Base-by-base conservation (phyloP, 2,113 vertebrate genomes). In the Nerophis lumbriciformis region DNA sequence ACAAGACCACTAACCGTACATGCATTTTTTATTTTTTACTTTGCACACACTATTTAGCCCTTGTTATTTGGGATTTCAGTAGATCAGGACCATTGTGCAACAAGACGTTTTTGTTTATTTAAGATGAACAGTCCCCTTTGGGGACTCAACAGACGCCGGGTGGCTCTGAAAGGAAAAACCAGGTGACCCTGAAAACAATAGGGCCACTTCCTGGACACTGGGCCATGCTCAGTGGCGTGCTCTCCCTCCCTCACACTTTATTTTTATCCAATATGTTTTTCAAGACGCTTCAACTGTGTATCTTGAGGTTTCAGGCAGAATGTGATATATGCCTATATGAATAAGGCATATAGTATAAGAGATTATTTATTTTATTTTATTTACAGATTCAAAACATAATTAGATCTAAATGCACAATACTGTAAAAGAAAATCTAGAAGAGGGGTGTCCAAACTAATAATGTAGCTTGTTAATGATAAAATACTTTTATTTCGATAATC, bases 151-250 rank as follows among this genome's bases (percentile, higher is more conserved):
- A 38, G 70, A 66, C 61, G 69, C 68, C 63, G 65, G 66, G 64
- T 63, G 68, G 68, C 60, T 66, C 72, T 69, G 77, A 70, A 67
- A 83, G 85, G 83, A 87, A 90, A 84, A 75, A 72, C 68, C 44
- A 75, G 65, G 72, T 75, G 74, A 77, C 76, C 74, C 71, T 84
- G 83, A 88, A 84, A 88, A 92, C 91, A 92, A 91, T 90, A 81
- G 86, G 60, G 69, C 61, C 63, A 76, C 83, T 87, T 92, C 90
- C 91, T 88, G 83, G 37, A 60, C 76, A 48, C 74, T 73, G 63
- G n/a, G 21, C 71, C 53, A 61, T 13, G 37, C 36, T 36, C 49
- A 36, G 42, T 61, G 66, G 65, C 71, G 82, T 73, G 78, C 61
- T 53, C 64, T 78, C 67, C 54, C 67, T 70, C 61, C 44, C 49